Conservation (phyloP, 2,888 invertebrate genomes). For the Hymenopus coronatus region DNA sequence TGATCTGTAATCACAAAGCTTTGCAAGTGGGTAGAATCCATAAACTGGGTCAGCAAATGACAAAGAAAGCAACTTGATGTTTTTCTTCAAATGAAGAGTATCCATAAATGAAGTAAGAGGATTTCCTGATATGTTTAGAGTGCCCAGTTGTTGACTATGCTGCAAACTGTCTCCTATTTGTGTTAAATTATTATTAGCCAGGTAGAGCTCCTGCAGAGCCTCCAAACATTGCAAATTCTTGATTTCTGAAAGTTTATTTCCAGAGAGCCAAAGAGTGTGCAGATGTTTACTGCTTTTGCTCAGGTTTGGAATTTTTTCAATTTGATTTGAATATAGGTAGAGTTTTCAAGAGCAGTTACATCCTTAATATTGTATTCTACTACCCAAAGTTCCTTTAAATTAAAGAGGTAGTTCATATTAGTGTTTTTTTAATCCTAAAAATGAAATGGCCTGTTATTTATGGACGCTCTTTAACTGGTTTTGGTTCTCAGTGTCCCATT, state of each 20-base stretch:
- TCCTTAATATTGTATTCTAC: neutral
- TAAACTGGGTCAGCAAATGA: neutral
- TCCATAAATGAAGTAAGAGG: neutral
- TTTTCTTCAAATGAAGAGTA: neutral
- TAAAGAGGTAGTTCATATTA: neutral
- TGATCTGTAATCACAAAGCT: neutral
- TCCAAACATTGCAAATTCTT: neutral
- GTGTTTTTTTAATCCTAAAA: too few species aligned
- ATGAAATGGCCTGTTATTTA: too few species aligned
- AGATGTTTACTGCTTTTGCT: neutral
- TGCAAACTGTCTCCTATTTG: neutral
- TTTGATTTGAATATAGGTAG: constrained; percentile 1
- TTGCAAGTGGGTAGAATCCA: neutral
- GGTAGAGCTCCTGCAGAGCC: neutral
- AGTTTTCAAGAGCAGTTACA: neutral
- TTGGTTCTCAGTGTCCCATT: too few species aligned
- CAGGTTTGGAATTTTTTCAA: neutral
- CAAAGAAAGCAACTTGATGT: neutral
- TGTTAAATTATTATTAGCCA: neutral
- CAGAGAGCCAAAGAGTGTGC: neutral
- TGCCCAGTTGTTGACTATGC: neutral
- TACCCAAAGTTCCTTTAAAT: neutral
- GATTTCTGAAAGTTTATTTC: neutral
- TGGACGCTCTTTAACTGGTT: too few species aligned
- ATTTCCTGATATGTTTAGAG: neutral